phyloP scores from a whole-genome alignment of 2,113 vertebrate genomes.

The Oreamnos americanus region DNA sequence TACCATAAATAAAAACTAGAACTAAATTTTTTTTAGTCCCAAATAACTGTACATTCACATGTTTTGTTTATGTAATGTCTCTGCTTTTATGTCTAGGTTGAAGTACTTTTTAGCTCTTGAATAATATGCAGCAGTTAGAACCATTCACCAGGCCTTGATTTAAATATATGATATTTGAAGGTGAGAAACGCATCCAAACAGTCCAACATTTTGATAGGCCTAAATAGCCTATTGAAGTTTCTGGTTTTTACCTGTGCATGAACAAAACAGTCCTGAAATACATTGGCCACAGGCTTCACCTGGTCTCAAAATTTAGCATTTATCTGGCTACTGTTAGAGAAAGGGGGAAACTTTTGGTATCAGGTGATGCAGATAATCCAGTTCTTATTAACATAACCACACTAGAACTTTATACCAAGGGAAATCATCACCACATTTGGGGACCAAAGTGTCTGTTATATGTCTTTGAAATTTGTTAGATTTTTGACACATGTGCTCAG shows the following conservation, averaged over 20 bases:
- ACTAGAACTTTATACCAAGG: background rate
- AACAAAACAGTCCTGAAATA: background rate
- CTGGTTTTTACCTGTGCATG: background rate
- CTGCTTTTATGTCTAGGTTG: background rate
- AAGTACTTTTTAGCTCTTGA: conserved; percentile 51
- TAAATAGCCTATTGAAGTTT: background rate
- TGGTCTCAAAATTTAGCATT: background rate
- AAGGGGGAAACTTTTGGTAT: background rate
- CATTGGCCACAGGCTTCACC: background rate
- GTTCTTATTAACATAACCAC: background rate
- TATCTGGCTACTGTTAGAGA: background rate
- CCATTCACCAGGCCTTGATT: background rate
- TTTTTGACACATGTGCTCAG: background rate
- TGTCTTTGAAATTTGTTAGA: background rate
- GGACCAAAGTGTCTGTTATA: background rate
- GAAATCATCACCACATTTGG: background rate
- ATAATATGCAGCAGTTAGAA: conserved; percentile 3
- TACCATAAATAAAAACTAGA: conserved; percentile 4
- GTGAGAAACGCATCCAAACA: background rate
- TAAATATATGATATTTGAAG: background rate
- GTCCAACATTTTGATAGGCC: background rate
- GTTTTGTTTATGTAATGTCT: background rate
- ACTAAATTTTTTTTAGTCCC: conserved; percentile 10
- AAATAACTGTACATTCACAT: background rate
- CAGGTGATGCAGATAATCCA: background rate